Conservation (phyloP, 2,113 vertebrate genomes). For the Amia ocellicauda region DNA sequence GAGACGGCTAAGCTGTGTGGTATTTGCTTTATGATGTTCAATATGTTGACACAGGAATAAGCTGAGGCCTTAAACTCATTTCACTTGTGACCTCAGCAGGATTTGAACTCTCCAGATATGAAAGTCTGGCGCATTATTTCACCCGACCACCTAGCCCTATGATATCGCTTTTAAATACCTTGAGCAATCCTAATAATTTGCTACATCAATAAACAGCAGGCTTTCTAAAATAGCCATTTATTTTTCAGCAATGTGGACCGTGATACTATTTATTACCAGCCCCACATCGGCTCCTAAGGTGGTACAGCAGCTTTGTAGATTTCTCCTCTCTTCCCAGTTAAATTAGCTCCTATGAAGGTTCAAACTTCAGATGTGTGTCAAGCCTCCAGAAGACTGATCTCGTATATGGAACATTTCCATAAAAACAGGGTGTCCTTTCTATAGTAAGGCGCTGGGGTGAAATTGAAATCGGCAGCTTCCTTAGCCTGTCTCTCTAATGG, state of each 20-base stretch:
- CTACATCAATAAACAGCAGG: conserved; percentile 12
- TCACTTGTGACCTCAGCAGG: too few species aligned
- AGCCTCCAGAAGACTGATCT: background rate
- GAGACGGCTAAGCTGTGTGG: too few species aligned
- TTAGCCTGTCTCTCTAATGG: background rate
- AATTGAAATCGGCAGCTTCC: background rate
- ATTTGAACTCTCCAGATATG: background rate
- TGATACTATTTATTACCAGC: conserved; percentile 20
- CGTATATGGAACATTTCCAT: conserved; percentile 11
- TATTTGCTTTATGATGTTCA: too few species aligned
- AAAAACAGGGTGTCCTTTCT: conserved; percentile 33
- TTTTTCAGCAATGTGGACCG: conserved; percentile 13
- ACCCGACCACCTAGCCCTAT: background rate
- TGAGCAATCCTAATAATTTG: conserved; percentile 1
- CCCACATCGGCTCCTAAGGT: conserved; percentile 6
- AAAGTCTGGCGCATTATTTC: background rate
- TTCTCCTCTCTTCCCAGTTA: conserved; percentile 13
- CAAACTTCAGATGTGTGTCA: conserved; percentile 15
- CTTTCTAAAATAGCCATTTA: conserved; percentile 16
- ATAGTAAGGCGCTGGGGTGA: conserved; percentile 19
- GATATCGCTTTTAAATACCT: conserved; percentile 10
- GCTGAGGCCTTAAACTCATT: too few species aligned
- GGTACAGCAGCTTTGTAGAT: conserved; percentile 20
- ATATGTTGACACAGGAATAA: too few species aligned
- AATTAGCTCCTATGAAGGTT: conserved; percentile 28